phyloP scores from a whole-genome alignment of 2,113 vertebrate genomes.

The Coryphaenoides rupestris region DNA sequence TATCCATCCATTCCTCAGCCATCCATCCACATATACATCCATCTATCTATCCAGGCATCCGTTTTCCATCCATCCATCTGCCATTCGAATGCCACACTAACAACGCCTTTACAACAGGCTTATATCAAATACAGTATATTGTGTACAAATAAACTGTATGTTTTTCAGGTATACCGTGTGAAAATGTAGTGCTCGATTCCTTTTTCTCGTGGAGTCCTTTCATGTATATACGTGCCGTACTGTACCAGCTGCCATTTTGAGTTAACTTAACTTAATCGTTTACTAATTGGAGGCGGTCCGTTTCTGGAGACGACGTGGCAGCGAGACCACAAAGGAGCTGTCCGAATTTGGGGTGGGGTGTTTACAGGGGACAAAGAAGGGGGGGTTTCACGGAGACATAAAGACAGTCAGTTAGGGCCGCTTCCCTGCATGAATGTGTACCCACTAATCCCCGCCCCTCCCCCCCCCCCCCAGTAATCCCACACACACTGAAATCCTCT shows the following conservation, averaged over 20 bases:
- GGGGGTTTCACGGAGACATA: too few relatives aligned
- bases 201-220: slow-evolving; percentile 60
- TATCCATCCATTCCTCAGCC: too few relatives aligned
- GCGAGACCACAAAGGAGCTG: slow-evolving; percentile 21
- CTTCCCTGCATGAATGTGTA: slow-evolving; percentile 22
- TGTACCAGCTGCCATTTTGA: slow-evolving; percentile 56
- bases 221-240: slow-evolving; percentile 59
- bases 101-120: slow-evolving; percentile 63
- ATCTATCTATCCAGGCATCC: too few relatives aligned
- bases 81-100: slow-evolving; percentile 56
- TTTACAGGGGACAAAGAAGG: not conserved
- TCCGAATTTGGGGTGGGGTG: slow-evolving; percentile 17
- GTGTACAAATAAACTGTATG: slow-evolving; percentile 54
- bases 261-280: slow-evolving; percentile 52
- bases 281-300: slow-evolving; percentile 47
- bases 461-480: slow-evolving; percentile 11
- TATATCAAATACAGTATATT: slow-evolving; percentile 55
- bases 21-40: too few relatives aligned
- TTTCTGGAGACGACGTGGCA: slow-evolving; percentile 54
- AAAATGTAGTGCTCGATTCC: slow-evolving; percentile 56
- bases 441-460: slow-evolving; percentile 12
- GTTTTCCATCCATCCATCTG: too few relatives aligned
- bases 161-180: slow-evolving; percentile 64
- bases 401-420: slow-evolving; percentile 2
- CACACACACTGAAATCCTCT: slow-evolving; percentile 28